Conservation (phyloP, 2,113 vertebrate species). For the Balaenoptera acutorostrata region DNA sequence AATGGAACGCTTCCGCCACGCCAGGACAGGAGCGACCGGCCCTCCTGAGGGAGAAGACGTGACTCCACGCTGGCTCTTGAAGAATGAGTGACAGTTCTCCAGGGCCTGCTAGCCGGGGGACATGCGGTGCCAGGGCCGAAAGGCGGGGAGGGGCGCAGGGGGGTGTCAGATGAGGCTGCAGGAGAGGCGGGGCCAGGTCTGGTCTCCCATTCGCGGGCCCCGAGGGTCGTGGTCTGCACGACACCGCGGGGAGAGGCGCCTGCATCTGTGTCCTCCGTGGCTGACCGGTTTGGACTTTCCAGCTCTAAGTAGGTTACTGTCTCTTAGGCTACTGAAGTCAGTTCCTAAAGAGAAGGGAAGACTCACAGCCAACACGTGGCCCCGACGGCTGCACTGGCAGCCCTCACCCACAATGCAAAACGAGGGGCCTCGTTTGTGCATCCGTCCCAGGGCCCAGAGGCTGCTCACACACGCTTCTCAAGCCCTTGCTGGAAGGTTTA, state of each 20-base stretch:
- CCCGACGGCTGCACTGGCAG: not conserved
- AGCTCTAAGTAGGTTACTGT: not conserved
- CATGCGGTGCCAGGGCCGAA: not conserved
- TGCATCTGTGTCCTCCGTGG: accelerated
- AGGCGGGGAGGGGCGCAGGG: not conserved
- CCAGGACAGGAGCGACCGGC: not conserved
- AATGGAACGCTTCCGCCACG: not conserved
- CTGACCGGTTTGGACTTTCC: not conserved
- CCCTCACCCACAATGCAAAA: not conserved
- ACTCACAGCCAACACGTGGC: not conserved
- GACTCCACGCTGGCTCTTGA: not conserved
- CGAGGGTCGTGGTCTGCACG: not conserved
- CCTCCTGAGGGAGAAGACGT: not conserved
- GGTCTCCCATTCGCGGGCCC: no score
- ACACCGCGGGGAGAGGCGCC: not conserved
- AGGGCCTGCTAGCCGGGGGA: no score
- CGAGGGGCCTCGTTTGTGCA: not conserved
- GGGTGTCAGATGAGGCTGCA: not conserved
- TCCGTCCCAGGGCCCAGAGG: not conserved
- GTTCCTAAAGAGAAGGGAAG: not conserved
- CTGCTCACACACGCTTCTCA: not conserved
- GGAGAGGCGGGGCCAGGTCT: no score
- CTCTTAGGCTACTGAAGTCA: not conserved
- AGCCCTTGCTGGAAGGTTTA: not conserved
- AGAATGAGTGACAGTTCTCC: not conserved